Conservation (phyloP, 2,797 vertebrate genomes). For the Graptemys geographica region DNA sequence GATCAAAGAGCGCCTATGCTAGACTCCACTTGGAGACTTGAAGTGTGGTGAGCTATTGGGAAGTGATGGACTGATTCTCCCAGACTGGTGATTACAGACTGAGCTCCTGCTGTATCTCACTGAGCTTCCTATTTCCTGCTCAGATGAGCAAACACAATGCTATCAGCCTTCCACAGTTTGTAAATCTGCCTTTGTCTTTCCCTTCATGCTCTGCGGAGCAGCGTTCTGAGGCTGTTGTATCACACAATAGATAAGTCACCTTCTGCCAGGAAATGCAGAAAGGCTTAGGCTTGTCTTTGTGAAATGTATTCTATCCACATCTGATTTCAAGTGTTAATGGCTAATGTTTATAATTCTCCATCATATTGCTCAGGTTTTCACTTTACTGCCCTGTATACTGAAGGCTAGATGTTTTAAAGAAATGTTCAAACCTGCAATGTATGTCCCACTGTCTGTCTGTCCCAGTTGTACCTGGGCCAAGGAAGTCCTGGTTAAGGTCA, state of each 20-base stretch:
- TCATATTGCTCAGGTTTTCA: neutral
- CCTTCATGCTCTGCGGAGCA: conserved; percentile 13
- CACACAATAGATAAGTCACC: neutral
- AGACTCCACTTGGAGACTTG: neutral
- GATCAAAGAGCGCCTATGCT: neutral
- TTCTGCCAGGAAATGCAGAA: neutral
- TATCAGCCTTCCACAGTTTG: conserved; percentile 5
- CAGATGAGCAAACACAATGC: conserved; percentile 21
- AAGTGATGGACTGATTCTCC: fast-evolving
- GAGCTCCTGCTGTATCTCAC: neutral
- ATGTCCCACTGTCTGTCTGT: neutral
- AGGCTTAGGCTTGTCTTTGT: neutral
- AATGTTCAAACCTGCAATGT: neutral
- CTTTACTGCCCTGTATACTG: neutral
- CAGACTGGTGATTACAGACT: neutral
- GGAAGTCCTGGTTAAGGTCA: neutral
- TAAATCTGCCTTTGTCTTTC: neutral
- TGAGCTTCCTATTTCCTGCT: fast-evolving
- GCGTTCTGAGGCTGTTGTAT: neutral
- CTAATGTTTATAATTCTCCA: neutral
- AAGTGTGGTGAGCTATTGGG: too few species aligned
- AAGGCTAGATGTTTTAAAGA: neutral
- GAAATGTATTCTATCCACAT: fast-evolving
- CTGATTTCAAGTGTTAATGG: neutral
- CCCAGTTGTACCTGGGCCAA: neutral